phyloP scores from a whole-genome alignment of 1,140 invertebrate species.

The Ladona fulva region DNA sequence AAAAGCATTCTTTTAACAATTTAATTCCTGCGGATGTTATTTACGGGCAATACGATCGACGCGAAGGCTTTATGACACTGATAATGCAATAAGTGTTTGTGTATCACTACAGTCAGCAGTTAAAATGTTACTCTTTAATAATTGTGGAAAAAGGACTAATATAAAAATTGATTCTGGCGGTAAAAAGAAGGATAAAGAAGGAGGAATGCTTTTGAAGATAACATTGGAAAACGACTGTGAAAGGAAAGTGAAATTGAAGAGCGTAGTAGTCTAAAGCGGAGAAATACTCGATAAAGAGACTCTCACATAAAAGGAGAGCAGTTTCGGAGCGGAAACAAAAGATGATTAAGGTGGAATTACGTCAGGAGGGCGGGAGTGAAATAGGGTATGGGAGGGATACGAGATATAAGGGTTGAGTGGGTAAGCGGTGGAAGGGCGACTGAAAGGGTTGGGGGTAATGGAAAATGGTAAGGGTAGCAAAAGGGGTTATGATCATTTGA shows the following conservation, averaged over 20 bases:
- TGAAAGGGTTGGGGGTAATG: slow-evolving; percentile 1
- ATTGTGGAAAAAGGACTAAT: background rate
- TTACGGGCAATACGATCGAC: too few relatives aligned
- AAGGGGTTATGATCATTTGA: slow-evolving; percentile 1
- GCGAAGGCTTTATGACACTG: too few relatives aligned
- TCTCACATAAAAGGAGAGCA: slow-evolving; percentile 5
- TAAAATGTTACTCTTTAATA: too few relatives aligned
- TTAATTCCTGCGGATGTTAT: too few relatives aligned
- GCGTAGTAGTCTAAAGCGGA: background rate
- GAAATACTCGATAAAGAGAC: background rate
- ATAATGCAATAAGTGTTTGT: too few relatives aligned
- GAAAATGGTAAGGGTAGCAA: background rate
- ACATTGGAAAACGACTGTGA: background rate
- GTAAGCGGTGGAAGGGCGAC: background rate
- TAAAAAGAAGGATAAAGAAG: background rate
- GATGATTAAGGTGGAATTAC: background rate
- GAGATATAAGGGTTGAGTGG: background rate
- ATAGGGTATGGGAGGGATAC: background rate
- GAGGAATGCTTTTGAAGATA: background rate
- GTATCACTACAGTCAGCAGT: too few relatives aligned
- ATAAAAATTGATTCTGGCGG: background rate
- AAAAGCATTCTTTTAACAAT: too few relatives aligned
- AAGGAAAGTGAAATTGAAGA: background rate
- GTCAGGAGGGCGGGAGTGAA: background rate
- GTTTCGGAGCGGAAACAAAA: background rate